Evolutionary conservation across 2,888 invertebrate species (phyloP).

Genomic region (Ariolimax columbianus): DNA sequence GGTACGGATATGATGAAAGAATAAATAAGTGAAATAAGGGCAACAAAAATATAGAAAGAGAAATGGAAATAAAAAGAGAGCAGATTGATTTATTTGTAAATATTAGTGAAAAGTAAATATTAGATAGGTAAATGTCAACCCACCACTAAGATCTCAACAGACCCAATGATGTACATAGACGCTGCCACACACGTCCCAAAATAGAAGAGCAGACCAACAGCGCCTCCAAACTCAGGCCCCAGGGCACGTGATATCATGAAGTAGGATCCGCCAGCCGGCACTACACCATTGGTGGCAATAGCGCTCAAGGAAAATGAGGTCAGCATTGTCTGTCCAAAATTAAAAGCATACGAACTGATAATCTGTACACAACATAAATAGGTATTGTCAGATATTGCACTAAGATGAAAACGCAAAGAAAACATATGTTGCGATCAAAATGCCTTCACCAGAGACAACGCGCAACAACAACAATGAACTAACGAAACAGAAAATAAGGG

Average conservation of each 20-base stretch:
- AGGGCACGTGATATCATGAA: constrained; percentile 97
- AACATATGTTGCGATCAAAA: too few relatives aligned
- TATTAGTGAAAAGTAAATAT: not conserved
- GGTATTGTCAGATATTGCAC: not conserved
- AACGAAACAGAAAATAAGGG: too few relatives aligned
- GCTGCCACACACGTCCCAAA: constrained; percentile 98
- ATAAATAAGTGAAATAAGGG: too few relatives aligned
- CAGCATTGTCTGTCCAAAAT: constrained; percentile 79
- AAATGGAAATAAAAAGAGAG: not conserved
- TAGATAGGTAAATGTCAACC: constrained; percentile 76
- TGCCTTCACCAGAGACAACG: too few relatives aligned
- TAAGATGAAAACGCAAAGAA: too few relatives aligned
- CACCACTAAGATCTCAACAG: constrained; percentile 97
- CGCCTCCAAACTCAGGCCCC: constrained; percentile 99
- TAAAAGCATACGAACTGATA: too few relatives aligned
- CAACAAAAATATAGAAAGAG: not conserved
- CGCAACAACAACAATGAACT: too few relatives aligned
- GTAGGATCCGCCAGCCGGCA: constrained; percentile 96
- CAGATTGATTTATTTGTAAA: too few relatives aligned
- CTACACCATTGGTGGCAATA: constrained; percentile 99
- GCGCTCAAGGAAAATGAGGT: constrained; percentile 98
- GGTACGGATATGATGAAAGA: too few relatives aligned
- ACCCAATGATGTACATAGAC: constrained; percentile 99
- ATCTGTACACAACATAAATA: not conserved
- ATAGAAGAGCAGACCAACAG: constrained; percentile 99